phyloP scores from a whole-genome alignment of 2,888 invertebrate genomes.

The Amaurobius ferox region DNA sequence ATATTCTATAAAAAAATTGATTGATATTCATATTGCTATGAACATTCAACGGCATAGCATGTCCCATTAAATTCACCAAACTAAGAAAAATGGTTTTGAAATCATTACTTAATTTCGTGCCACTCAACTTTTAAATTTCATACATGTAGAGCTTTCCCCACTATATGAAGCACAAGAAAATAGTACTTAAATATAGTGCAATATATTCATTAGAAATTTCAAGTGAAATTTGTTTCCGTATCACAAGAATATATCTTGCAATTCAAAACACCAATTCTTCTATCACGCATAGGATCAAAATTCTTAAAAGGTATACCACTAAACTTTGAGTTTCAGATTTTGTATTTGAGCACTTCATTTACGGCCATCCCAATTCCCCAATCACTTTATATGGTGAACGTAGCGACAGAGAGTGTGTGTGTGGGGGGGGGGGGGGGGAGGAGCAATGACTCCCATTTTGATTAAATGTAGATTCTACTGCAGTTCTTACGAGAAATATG shows the following conservation, averaged over 20 bases:
- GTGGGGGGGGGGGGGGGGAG: conserved; percentile 3
- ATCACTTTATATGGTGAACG: conserved; percentile 54
- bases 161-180: too few species aligned
- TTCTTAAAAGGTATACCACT: neutral
- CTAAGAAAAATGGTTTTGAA: too few species aligned
- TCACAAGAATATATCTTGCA: neutral
- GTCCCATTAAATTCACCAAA: too few species aligned
- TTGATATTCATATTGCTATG: too few species aligned
- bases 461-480: conserved; percentile 66
- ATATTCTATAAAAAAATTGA: too few species aligned
- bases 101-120: too few species aligned
- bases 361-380: conserved; percentile 56
- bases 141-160: too few species aligned
- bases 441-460: conserved; percentile 51
- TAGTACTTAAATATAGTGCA: too few species aligned
- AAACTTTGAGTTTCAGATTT: conserved; percentile 34
- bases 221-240: neutral
- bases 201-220: too few species aligned
- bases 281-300: conserved; percentile 11
- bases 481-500: conserved; percentile 32
- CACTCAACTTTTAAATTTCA: too few species aligned
- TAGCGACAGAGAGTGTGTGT: neutral
- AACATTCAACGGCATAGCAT: too few species aligned
- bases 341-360: conserved; percentile 56
- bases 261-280: conserved; percentile 17